A percentile compares a stretch with the other conserved stretches of the same genome.
These are phyloP conservation scores for Pedionomus torquatus DNA, from an alignment of 2,113 vertebrate species.

Conservation along the genomic window DNA sequence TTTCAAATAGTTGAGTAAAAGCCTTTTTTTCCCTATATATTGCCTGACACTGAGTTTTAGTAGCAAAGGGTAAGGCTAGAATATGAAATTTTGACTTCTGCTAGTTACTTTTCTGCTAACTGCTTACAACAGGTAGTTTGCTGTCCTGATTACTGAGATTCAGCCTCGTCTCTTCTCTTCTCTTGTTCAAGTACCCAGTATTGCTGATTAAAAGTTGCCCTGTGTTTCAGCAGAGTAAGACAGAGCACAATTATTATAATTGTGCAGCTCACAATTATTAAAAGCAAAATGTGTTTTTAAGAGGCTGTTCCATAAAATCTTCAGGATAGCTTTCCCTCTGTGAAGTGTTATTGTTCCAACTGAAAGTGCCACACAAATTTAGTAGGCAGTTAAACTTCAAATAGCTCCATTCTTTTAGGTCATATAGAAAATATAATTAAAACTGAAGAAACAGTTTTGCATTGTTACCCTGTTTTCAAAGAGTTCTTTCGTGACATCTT, in stretches of 20 bases:
- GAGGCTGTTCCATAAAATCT: not conserved
- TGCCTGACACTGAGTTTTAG: not conserved
- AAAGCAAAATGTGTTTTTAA: not conserved
- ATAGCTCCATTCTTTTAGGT: not conserved
- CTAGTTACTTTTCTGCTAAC: not conserved
- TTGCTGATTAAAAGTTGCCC: not conserved
- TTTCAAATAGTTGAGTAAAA: not conserved
- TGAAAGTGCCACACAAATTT: not conserved
- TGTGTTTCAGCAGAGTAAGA: not conserved
- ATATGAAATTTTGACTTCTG: not conserved
- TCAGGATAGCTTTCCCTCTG: not conserved
- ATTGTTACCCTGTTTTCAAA: not conserved
- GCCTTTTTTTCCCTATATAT: fast-evolving
- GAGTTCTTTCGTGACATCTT: not conserved
- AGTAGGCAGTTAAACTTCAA: not conserved
- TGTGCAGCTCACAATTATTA: not conserved
- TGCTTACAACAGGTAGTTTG: not conserved
- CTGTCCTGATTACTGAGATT: not conserved
- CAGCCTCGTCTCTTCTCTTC: not conserved
- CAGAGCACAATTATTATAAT: too few relatives aligned
- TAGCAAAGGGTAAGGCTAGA: not conserved
- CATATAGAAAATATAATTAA: not conserved
- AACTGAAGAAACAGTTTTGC: not conserved
- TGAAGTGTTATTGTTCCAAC: not conserved
- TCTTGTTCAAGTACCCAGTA: not conserved